Percentiles rank a stretch among this genome's conserved stretches.
These are phyloP conservation scores for Entelurus aequoreus DNA, from an alignment of 2,113 vertebrate genomes.

Conservation along the genomic window DNA sequence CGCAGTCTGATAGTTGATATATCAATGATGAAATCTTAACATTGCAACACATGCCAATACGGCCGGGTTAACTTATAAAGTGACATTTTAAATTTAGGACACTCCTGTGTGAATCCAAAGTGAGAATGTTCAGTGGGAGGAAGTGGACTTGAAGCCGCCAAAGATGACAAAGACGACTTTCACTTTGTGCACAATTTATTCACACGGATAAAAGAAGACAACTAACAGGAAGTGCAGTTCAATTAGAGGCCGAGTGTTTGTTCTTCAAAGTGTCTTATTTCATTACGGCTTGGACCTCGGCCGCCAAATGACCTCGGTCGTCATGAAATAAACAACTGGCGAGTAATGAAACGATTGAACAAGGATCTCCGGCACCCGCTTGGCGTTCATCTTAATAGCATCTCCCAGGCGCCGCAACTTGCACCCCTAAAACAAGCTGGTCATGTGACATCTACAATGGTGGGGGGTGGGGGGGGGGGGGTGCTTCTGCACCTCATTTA, in stretches of 20 bases:
- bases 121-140: neutral
- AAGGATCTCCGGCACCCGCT: conserved; percentile 16
- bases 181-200: conserved; percentile 5
- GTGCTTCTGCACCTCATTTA: too few relatives aligned
- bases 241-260: neutral
- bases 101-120: neutral
- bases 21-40: too few relatives aligned
- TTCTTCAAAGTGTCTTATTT: conserved; percentile 17
- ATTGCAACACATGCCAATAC: too few relatives aligned
- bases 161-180: neutral
- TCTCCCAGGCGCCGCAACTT: conserved; percentile 17
- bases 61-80: too few relatives aligned
- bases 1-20: too few relatives aligned
- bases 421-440: conserved; percentile 15
- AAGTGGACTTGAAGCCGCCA: neutral
- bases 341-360: conserved; percentile 26
- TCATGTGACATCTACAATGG: neutral
- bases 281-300: conserved; percentile 12
- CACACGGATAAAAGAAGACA: neutral
- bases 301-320: neutral
- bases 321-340: conserved; percentile 30
- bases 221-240: too few relatives aligned
- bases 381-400: conserved; percentile 31
- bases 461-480: too few relatives aligned
- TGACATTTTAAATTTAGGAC: too few relatives aligned